Conservation (phyloP, 2,113 vertebrate genomes). For the Hypocryptadius cinnamomeus region DNA sequence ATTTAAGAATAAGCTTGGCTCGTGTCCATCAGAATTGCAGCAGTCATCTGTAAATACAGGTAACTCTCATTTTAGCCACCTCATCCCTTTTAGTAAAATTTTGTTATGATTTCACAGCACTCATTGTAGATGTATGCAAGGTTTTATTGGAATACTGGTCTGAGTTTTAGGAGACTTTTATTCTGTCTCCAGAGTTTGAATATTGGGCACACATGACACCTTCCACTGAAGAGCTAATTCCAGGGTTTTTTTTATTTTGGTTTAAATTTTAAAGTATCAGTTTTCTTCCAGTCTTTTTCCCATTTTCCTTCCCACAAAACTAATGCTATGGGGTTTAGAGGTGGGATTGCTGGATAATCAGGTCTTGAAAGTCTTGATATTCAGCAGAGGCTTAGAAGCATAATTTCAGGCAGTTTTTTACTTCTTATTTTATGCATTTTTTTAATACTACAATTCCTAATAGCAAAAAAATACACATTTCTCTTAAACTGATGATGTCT, state of each 20-base stretch:
- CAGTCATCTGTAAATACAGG: not conserved
- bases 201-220: not conserved
- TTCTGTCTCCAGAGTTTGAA: not conserved
- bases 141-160: not conserved
- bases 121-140: not conserved
- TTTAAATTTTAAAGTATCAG: not conserved
- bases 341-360: not conserved
- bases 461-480: not conserved
- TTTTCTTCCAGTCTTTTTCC: not conserved
- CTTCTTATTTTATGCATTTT: not conserved
- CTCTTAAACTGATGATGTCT: not conserved
- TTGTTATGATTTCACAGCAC: not conserved
- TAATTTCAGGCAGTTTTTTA: not conserved
- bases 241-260: not conserved
- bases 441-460: not conserved
- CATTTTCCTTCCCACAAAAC: not conserved
- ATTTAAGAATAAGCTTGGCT: not conserved
- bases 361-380: not conserved
- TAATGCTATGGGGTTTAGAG: not conserved
- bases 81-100: not conserved
- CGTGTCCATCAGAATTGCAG: not conserved
- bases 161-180: not conserved
- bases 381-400: not conserved
- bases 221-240: not conserved
- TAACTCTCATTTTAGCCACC: not conserved